A percentile compares a stretch with the other conserved stretches of the same genome.
phyloP scores from a whole-genome alignment of 2,113 vertebrate species.

The Hylia prasina region DNA sequence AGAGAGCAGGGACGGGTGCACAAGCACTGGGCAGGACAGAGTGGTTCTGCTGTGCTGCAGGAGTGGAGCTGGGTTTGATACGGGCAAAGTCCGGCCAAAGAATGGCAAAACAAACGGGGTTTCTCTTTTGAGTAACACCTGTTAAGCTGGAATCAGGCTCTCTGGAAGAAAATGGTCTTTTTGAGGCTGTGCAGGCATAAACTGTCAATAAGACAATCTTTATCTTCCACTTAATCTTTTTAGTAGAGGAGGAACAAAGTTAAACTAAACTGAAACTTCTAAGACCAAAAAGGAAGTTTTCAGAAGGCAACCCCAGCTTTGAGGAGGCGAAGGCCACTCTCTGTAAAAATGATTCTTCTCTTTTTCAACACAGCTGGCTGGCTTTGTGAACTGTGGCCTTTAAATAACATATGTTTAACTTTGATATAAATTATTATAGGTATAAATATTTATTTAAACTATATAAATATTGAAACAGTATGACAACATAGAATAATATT shows the following conservation, averaged over 20 bases:
- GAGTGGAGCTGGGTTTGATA: background rate
- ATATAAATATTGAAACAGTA: background rate
- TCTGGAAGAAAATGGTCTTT: background rate
- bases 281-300: background rate
- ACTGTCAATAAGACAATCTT: background rate
- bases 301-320: background rate
- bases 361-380: background rate
- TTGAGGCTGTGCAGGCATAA: background rate
- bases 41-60: background rate
- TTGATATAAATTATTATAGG: background rate
- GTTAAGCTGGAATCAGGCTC: background rate
- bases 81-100: background rate
- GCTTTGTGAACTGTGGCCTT: background rate
- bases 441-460: background rate
- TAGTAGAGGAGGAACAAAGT: background rate
- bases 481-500: background rate
- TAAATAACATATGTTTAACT: background rate
- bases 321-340: background rate
- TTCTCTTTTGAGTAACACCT: background rate
- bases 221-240: background rate
- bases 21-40: accelerated
- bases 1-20: background rate
- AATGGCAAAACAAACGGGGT: background rate
- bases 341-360: background rate
- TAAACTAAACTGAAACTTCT: background rate